These are phyloP conservation scores for Octonoba sinensis DNA, from an alignment of 2,888 invertebrate genomes.

Conservation along the genomic window DNA sequence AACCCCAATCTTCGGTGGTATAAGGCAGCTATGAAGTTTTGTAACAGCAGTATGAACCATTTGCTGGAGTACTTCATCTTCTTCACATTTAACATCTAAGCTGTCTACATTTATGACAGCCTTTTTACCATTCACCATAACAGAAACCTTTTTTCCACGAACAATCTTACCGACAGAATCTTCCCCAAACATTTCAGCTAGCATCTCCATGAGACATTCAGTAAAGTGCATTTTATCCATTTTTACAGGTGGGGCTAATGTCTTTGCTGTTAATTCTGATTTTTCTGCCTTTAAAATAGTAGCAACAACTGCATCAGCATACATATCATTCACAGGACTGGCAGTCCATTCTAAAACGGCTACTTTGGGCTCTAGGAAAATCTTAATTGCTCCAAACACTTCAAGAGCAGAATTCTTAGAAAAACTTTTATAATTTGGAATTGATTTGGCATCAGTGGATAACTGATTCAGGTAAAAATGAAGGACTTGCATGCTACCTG, in stretches of 20 bases:
- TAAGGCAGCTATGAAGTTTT: slow-evolving; percentile 85
- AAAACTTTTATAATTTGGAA: slow-evolving; percentile 74
- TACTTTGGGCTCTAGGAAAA: slow-evolving; percentile 84
- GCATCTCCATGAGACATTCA: slow-evolving; percentile 89
- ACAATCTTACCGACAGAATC: slow-evolving; percentile 93
- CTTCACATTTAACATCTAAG: slow-evolving; percentile 84
- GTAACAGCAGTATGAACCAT: slow-evolving; percentile 87
- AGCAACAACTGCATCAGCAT: slow-evolving; percentile 93
- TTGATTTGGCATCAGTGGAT: slow-evolving; percentile 73
- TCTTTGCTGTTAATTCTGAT: slow-evolving; percentile 50
- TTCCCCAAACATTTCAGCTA: slow-evolving; percentile 95
- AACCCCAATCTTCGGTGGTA: slow-evolving; percentile 67
- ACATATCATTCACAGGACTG: slow-evolving; percentile 97
- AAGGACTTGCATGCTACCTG: slow-evolving; percentile 77
- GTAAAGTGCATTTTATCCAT: slow-evolving; percentile 92
- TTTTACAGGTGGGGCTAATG: slow-evolving; percentile 75
- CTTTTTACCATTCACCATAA: slow-evolving; percentile 85
- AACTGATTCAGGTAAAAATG: slow-evolving; percentile 68
- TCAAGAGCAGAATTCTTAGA: slow-evolving; percentile 78
- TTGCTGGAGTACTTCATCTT: slow-evolving; percentile 85
- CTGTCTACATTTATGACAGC: slow-evolving; percentile 87
- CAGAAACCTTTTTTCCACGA: slow-evolving; percentile 87
- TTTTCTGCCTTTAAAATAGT: slow-evolving; percentile 86
- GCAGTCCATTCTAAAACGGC: slow-evolving; percentile 95
- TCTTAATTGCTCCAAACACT: slow-evolving; percentile 86